Evolutionary conservation across 2,113 vertebrate species (phyloP), one percentile per base, ranked within the genome.

Genomic region (Gnathochromis pfefferi): DNA sequence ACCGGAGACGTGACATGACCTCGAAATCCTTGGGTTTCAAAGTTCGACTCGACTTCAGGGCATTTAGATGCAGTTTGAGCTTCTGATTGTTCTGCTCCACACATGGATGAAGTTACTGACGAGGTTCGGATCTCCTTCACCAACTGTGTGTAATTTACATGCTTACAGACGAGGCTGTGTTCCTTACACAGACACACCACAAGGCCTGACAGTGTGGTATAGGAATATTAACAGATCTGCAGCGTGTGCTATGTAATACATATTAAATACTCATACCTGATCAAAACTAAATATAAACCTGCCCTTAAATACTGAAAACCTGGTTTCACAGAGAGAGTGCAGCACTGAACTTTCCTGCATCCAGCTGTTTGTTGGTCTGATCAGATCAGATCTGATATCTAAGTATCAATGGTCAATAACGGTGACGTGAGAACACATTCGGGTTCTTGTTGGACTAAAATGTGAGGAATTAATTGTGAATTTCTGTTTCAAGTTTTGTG

Each of bases 21-120:
- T 65, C 8, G 83, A 60, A 86, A 85, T 83, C 80, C 86, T 51
- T 10, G 16, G 81, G 40, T 58, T 70, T 9, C 23, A 28, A 28
- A 16, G 55, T 28, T 58, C 2, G 1, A 26, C 54, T 58, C 7
- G 2, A 58, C 12, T 28, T 58, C 7, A 58, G 13, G 21, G 53
- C 4, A 5, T 14, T 12, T 26, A 57, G 11, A 28, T 58, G 12
- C 54, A 14, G 54, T 57, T 57, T 57, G 13, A 58, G 13, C 23
- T 58, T 16, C 55, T 58, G 26, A 9, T 58, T 58, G 23, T 58
- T 28, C 12, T 57, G 55, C 55, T 57, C 55, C 23, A 14, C 13
- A 16, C 14, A 7, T 5, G 55, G 23, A 16, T 3, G 12, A 13
- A 14, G 54, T 3, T 26, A 57, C 11, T 57, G 21, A 57, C 3